phyloP scores from a whole-genome alignment of 1,140 invertebrate species.

The Diachasma alloeum region DNA sequence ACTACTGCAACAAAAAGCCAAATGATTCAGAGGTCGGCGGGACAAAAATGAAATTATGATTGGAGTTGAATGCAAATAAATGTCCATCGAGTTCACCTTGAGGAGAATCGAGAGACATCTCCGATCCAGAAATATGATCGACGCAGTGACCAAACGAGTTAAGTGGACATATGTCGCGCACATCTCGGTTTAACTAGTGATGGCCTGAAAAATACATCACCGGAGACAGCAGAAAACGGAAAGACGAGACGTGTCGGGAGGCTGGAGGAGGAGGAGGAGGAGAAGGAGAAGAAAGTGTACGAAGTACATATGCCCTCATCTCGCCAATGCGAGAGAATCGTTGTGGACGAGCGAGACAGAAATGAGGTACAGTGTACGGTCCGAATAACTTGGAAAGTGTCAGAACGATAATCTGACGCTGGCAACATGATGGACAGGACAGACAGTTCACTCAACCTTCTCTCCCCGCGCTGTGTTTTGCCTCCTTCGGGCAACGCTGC shows the following conservation, averaged over 20 bases:
- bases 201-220: neutral
- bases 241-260: constrained; percentile 6
- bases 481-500: constrained; percentile 40
- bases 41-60: constrained; percentile 8
- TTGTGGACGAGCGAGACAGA: constrained; percentile 24
- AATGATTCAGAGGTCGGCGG: neutral
- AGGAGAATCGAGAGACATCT: constrained; percentile 37
- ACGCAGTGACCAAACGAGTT: constrained; percentile 60
- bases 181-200: constrained; percentile 12
- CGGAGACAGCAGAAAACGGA: constrained; percentile 18
- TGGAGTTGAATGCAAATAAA: constrained; percentile 1
- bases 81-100: constrained; percentile 32
- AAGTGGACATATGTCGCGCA: constrained; percentile 43
- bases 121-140: constrained; percentile 62
- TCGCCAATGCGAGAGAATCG: constrained; percentile 7
- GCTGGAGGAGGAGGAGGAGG: neutral
- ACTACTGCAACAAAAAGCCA: neutral
- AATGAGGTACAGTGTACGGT: constrained; percentile 40
- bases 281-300: constrained; percentile 25
- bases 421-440: constrained; percentile 64
- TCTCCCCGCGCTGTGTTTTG: constrained; percentile 35
- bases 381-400: constrained; percentile 66
- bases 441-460: constrained; percentile 60
- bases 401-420: constrained; percentile 67
- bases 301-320: constrained; percentile 19